A percentile compares a stretch with the other conserved stretches of the same genome.
These are phyloP conservation scores for Diphyllodes magnificus DNA, from an alignment of 2,113 vertebrate species.

Conservation along the genomic window DNA sequence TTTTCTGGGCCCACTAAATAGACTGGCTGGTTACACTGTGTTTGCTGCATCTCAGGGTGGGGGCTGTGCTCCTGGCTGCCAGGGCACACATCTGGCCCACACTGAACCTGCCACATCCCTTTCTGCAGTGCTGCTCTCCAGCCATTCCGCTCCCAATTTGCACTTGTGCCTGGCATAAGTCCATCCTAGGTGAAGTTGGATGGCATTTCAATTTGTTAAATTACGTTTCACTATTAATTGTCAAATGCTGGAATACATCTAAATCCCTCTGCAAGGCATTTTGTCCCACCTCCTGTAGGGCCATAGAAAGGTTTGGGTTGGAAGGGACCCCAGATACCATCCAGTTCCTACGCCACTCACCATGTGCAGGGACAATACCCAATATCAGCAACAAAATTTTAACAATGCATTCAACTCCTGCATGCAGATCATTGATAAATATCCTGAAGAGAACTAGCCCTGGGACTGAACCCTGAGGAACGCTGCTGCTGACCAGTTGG, in stretches of 20 bases:
- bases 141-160: rapidly evolving
- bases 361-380: not conserved
- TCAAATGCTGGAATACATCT: not conserved
- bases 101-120: not conserved
- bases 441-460: not conserved
- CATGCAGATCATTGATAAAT: not conserved
- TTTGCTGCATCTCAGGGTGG: not conserved
- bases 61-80: not conserved
- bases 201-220: not conserved
- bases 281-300: rapidly evolving
- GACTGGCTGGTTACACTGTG: rapidly evolving
- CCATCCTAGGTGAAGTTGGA: not conserved
- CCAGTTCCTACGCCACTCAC: rapidly evolving
- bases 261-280: not conserved
- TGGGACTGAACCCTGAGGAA: not conserved
- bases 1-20: not conserved
- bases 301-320: not conserved
- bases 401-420: not conserved
- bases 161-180: not conserved
- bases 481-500: no score
- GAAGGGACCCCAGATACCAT: not conserved
- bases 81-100: no score
- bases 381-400: not conserved
- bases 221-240: not conserved
- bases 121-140: not conserved